Conservation (phyloP, 2,888 invertebrate species). For the Leptothorax acervorum region DNA sequence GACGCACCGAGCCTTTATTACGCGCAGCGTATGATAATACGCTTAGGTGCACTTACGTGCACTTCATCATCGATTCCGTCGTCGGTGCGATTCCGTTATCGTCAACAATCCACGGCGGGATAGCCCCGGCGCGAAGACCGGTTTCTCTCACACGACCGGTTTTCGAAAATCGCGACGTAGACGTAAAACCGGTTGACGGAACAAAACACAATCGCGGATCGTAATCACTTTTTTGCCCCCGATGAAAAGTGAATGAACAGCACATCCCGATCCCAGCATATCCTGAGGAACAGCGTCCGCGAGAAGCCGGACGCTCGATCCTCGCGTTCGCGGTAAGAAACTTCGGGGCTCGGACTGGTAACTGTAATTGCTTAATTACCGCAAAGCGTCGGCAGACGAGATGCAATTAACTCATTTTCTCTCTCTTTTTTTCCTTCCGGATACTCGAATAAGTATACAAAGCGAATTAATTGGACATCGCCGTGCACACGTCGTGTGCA, state of each 20-base stretch:
- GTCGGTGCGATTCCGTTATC: slow-evolving; percentile 40
- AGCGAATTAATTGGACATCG: slow-evolving; percentile 31
- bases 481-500: slow-evolving; percentile 14
- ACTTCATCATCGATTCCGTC: slow-evolving; percentile 28
- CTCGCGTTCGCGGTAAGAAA: neutral
- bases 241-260: slow-evolving; percentile 40
- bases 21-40: slow-evolving; percentile 3
- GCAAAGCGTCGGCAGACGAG: neutral
- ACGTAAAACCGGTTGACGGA: slow-evolving; percentile 26
- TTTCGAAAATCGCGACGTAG: slow-evolving; percentile 21
- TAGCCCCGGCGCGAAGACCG: neutral
- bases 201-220: slow-evolving; percentile 21
- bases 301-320: neutral
- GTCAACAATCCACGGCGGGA: slow-evolving; percentile 11
- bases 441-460: slow-evolving; percentile 8
- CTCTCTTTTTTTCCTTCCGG: neutral
- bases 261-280: too few species aligned
- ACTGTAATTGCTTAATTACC: slow-evolving; percentile 9
- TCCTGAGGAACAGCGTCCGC: neutral
- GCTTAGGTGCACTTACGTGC: too few species aligned
- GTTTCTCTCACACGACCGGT: slow-evolving; percentile 33
- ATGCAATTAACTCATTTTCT: neutral
- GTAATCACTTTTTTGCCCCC: neutral
- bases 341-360: neutral
- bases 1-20: neutral